These are phyloP conservation scores for Thalpophila matura DNA, from an alignment of 2,888 invertebrate genomes.

Conservation along the genomic window DNA sequence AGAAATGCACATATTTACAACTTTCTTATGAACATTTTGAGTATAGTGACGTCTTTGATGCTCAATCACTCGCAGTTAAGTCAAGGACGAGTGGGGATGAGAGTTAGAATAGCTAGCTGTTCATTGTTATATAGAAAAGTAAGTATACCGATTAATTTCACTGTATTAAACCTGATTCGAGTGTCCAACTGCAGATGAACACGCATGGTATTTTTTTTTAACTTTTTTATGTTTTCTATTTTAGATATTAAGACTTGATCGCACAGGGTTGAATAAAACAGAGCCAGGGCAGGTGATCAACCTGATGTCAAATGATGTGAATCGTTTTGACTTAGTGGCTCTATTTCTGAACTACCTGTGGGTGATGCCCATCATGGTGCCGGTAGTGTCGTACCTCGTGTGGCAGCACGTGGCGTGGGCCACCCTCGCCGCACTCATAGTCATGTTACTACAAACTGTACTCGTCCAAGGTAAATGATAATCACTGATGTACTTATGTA, in stretches of 20 bases:
- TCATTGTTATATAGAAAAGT: constrained; percentile 96
- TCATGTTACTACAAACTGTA: constrained; percentile 91
- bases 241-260: constrained; percentile 88
- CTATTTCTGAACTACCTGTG: constrained; percentile 94
- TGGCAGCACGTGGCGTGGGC: constrained; percentile 86
- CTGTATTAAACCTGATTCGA: no score
- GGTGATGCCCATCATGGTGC: constrained; percentile 94
- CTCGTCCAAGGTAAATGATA: constrained; percentile 85
- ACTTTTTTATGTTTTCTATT: constrained; percentile 52
- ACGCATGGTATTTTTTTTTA: no score
- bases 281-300: constrained; percentile 95
- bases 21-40: constrained; percentile 90
- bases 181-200: no score
- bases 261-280: constrained; percentile 91
- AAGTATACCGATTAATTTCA: constrained; percentile 41
- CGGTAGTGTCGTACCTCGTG: constrained; percentile 88
- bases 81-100: constrained; percentile 93
- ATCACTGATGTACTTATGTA: constrained; percentile 14
- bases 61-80: constrained; percentile 92
- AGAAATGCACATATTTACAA: constrained; percentile 93
- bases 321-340: constrained; percentile 94
- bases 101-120: constrained; percentile 94
- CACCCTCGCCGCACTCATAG: constrained; percentile 80
- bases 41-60: constrained; percentile 91
- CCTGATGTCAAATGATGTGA: constrained; percentile 96